Percentiles rank a stretch among this genome's conserved stretches.
phyloP scores from a whole-genome alignment of 2,888 invertebrate genomes.

The Luperina testacea region DNA sequence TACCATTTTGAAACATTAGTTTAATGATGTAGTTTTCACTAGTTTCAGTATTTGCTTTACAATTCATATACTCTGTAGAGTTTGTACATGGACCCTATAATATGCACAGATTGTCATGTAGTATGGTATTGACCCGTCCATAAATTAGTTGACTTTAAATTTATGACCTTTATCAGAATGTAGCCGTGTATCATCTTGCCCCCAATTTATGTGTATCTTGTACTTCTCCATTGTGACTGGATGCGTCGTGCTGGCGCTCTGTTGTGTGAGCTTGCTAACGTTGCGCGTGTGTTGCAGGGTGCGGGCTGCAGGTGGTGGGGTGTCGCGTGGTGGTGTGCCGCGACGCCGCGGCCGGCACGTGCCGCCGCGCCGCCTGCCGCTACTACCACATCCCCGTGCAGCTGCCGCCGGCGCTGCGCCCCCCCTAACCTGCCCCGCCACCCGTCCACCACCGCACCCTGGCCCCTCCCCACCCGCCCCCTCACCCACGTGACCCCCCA shows the following conservation, averaged over 20 bases:
- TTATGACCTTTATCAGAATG: constrained; percentile 18
- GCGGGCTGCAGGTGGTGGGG: constrained; percentile 98
- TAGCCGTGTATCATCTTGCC: constrained; percentile 5
- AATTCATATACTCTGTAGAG: constrained; percentile 58
- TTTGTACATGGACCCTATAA: constrained; percentile 35
- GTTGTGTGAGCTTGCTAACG: not conserved
- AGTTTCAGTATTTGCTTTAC: constrained; percentile 60
- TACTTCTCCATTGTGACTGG: not conserved
- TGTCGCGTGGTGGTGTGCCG: constrained; percentile 98
- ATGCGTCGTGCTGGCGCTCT: not conserved
- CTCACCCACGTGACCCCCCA: constrained; percentile 53
- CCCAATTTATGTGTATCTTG: constrained; percentile 23
- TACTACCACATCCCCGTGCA: constrained; percentile 99
- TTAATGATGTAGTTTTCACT: constrained; percentile 63
- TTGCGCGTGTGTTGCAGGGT: constrained; percentile 91
- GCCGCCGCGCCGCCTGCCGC: constrained; percentile 98
- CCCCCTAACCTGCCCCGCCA: constrained; percentile 83
- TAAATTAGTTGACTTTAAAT: constrained; percentile 44
- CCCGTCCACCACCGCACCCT: constrained; percentile 69
- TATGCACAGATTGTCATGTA: constrained; percentile 36
- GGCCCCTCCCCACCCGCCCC: constrained; percentile 43
- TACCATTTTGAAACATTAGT: constrained; percentile 55
- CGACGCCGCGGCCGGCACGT: constrained; percentile 98
- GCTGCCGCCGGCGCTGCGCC: constrained; percentile 94
- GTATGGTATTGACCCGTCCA: constrained; percentile 30